Evolutionary conservation across 2,797 vertebrate genomes (phyloP).

Genomic region (Trachops cirrhosus): DNA sequence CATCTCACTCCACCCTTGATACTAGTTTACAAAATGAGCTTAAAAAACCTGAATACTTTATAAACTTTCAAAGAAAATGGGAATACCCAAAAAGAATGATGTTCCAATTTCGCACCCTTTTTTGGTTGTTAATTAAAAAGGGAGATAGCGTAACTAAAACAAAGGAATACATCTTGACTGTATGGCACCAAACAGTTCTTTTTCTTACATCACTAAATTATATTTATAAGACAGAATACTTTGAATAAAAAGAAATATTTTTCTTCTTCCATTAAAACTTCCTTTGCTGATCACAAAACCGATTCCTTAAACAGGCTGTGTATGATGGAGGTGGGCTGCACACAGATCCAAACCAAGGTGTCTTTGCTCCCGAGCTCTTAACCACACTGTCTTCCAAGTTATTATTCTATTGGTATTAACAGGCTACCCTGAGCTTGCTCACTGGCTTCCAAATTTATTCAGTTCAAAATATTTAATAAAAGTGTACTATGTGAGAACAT

Average conservation of each 20-base stretch:
- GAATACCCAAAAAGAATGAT: not conserved
- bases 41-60: not conserved
- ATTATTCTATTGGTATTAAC: not conserved
- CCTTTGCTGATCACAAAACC: not conserved
- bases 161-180: not conserved
- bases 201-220: not conserved
- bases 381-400: not conserved
- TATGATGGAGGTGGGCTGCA: not conserved
- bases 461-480: not conserved
- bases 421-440: not conserved
- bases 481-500: not conserved
- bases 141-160: not conserved
- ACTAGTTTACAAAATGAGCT: not conserved
- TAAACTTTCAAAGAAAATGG: not conserved
- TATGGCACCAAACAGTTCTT: not conserved
- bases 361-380: not conserved
- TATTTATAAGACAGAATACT: slow-evolving; percentile 15
- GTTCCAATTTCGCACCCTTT: not conserved
- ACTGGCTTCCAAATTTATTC: not conserved
- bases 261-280: not conserved
- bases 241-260: not conserved
- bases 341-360: not conserved
- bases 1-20: not conserved
- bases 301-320: not conserved
- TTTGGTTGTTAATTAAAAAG: not conserved